Conservation (phyloP, 2,888 invertebrate genomes). For the Hartigia nigra region DNA sequence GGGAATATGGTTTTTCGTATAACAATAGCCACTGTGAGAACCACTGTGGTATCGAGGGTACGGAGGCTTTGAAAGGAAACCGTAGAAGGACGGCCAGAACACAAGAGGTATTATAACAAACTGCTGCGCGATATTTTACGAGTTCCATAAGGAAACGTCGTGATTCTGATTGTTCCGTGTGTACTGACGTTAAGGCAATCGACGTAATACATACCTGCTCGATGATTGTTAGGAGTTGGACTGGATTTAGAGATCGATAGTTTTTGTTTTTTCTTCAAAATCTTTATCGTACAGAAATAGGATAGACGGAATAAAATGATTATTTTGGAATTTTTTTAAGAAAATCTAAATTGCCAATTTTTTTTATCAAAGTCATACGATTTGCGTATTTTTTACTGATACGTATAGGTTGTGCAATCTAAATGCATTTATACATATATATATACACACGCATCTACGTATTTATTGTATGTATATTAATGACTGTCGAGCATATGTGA, state of each 20-base stretch:
- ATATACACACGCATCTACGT: no score
- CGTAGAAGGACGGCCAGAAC: background rate
- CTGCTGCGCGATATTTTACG: constrained; percentile 53
- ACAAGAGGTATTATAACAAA: constrained; percentile 19
- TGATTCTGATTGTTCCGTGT: constrained; percentile 47
- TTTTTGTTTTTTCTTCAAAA: background rate
- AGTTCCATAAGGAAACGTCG: constrained; percentile 58
- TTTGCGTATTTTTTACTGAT: background rate
- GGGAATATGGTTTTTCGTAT: background rate
- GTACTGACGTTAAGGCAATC: constrained; percentile 11
- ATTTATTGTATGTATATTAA: background rate
- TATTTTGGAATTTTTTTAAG: background rate
- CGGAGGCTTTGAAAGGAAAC: background rate
- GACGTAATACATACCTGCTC: background rate
- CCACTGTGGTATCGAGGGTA: background rate
- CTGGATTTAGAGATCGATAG: background rate
- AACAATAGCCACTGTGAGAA: background rate
- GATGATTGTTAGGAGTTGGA: background rate
- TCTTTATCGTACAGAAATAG: background rate
- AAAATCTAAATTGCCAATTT: background rate
- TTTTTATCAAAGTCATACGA: background rate
- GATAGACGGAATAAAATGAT: background rate
- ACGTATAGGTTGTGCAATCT: background rate
- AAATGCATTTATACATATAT: constrained; percentile 6
- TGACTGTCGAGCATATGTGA: constrained; percentile 25